phyloP scores from a whole-genome alignment of 1,140 invertebrate genomes.

The Atta colombica region DNA sequence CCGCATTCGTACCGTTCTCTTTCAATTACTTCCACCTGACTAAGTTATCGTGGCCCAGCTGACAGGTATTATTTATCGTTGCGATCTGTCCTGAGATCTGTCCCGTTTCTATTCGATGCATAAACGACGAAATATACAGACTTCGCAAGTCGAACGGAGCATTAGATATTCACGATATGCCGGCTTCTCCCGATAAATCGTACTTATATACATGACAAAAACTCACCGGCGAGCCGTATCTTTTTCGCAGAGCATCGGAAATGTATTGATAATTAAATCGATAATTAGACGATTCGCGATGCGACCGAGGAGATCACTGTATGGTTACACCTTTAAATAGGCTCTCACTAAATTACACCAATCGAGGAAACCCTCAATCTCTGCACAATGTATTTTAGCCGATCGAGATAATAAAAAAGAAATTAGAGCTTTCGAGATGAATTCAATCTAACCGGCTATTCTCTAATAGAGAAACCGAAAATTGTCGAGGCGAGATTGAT shows the following conservation, averaged over 20 bases:
- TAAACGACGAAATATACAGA: constrained; percentile 22
- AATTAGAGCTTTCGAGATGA: constrained; percentile 27
- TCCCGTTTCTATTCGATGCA: constrained; percentile 36
- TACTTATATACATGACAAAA: neutral
- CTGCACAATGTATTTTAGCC: neutral
- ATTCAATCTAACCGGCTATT: neutral
- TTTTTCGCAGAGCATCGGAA: constrained; percentile 21
- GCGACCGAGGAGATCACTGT: neutral
- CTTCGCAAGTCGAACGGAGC: neutral
- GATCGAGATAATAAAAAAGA: constrained; percentile 15
- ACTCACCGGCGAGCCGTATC: neutral
- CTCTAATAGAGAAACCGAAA: neutral
- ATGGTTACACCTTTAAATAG: constrained; percentile 13
- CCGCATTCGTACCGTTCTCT: constrained; percentile 30
- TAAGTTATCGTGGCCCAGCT: neutral
- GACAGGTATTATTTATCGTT: constrained; percentile 47
- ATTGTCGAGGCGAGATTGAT: constrained; percentile 19
- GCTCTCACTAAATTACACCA: constrained; percentile 44
- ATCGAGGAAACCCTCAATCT: constrained; percentile 45
- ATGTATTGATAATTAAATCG: constrained; percentile 51
- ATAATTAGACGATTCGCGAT: constrained; percentile 23
- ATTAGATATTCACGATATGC: neutral
- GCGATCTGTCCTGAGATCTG: neutral
- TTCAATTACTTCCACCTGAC: constrained; percentile 49
- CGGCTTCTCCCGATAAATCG: constrained; percentile 3